Conservation (phyloP, 2,797 vertebrate species). For the Trachops cirrhosus region DNA sequence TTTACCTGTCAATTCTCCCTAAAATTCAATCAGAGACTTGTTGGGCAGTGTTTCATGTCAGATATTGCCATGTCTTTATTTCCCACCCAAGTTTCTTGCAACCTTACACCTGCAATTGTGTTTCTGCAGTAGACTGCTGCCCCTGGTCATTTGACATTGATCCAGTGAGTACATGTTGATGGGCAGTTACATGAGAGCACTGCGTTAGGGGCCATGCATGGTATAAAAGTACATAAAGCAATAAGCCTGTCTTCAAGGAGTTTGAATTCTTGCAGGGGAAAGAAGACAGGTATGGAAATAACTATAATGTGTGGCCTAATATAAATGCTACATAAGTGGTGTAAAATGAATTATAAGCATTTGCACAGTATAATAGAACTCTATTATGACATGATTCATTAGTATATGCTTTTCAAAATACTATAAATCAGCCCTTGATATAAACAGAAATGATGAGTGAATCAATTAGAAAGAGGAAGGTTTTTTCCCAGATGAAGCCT, state of each 20-base stretch:
- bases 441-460: constrained; percentile 35
- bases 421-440: constrained; percentile 40
- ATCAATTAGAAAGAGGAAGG: not conserved
- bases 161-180: not conserved
- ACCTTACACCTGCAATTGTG: not conserved
- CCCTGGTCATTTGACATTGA: not conserved
- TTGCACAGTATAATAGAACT: not conserved
- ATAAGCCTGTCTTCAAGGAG: constrained; percentile 36
- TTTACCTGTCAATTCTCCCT: not conserved
- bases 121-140: not conserved
- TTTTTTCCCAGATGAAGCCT: not conserved
- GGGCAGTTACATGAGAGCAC: not conserved
- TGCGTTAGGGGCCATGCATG: not conserved
- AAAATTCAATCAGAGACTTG: not conserved
- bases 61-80: not conserved
- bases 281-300: not conserved
- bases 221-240: not conserved
- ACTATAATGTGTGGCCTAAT: not conserved
- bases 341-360: constrained; percentile 25
- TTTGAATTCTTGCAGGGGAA: not conserved
- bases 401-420: constrained; percentile 2
- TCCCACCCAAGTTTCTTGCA: not conserved
- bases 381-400: constrained; percentile 34
- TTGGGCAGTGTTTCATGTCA: not conserved
- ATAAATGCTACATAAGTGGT: not conserved